These are phyloP conservation scores for Philopedon plagiatum DNA, from an alignment of 2,888 invertebrate species.

Conservation along the genomic window DNA sequence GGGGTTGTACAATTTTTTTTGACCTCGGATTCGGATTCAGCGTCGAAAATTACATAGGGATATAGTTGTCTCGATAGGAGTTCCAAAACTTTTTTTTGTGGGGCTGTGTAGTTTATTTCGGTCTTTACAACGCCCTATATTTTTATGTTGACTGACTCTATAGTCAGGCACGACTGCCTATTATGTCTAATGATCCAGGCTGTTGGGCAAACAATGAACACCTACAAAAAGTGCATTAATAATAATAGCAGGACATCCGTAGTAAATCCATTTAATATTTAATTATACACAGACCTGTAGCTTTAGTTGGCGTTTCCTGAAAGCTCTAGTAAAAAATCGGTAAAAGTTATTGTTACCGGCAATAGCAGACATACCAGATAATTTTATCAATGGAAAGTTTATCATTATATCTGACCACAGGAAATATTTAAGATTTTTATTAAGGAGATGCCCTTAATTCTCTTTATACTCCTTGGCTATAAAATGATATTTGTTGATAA, in stretches of 20 bases:
- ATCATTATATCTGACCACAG: neutral
- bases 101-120: too few relatives aligned
- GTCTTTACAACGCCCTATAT: too few relatives aligned
- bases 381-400: neutral
- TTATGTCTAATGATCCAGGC: conserved; percentile 23
- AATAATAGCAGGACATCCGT: conserved; percentile 15
- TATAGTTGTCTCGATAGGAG: too few relatives aligned
- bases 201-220: conserved; percentile 23
- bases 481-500: too few relatives aligned
- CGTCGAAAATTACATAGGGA: too few relatives aligned
- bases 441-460: neutral
- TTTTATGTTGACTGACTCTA: neutral
- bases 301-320: conserved; percentile 7
- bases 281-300: conserved; percentile 1
- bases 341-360: neutral
- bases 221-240: conserved; percentile 3
- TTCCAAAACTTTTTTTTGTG: too few relatives aligned
- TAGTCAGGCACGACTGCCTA: conserved; percentile 13
- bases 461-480: neutral
- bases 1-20: too few relatives aligned
- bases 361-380: neutral
- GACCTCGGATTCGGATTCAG: too few relatives aligned
- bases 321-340: neutral
- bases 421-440: neutral
- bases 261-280: conserved; percentile 4